Conservation (phyloP, 2,113 vertebrate species). For the Emydura subglobosa region DNA sequence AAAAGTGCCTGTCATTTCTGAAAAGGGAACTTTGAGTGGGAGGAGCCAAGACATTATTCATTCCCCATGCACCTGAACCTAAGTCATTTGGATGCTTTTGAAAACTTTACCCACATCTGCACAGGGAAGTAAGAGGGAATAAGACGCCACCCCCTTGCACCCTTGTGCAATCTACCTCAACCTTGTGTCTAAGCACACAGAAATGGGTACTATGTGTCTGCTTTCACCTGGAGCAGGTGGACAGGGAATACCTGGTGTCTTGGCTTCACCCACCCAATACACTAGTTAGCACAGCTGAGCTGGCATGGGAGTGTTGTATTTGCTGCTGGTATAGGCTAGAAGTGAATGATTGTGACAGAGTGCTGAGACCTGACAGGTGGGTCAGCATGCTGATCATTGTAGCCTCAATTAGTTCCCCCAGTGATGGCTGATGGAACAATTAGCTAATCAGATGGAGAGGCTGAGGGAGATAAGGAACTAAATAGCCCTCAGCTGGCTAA, state of each 20-base stretch:
- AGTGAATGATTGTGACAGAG: background rate
- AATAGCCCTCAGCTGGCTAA: background rate
- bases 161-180: background rate
- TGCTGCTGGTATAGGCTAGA: background rate
- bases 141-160: background rate
- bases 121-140: background rate
- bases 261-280: rapidly evolving
- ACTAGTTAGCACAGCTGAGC: rapidly evolving
- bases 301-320: rapidly evolving
- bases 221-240: too few species aligned
- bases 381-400: too few species aligned
- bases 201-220: background rate
- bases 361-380: too few species aligned
- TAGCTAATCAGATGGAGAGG: too few species aligned
- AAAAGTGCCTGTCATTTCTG: background rate
- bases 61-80: background rate
- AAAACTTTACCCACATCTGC: background rate
- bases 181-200: background rate
- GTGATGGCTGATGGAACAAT: too few species aligned
- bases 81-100: background rate
- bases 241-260: too few species aligned
- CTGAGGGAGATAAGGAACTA: too few species aligned
- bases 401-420: too few species aligned
- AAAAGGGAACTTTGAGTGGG: background rate
- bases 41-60: background rate